phyloP scores from a whole-genome alignment of 2,113 vertebrate genomes.

The Danionella cerebrum region DNA sequence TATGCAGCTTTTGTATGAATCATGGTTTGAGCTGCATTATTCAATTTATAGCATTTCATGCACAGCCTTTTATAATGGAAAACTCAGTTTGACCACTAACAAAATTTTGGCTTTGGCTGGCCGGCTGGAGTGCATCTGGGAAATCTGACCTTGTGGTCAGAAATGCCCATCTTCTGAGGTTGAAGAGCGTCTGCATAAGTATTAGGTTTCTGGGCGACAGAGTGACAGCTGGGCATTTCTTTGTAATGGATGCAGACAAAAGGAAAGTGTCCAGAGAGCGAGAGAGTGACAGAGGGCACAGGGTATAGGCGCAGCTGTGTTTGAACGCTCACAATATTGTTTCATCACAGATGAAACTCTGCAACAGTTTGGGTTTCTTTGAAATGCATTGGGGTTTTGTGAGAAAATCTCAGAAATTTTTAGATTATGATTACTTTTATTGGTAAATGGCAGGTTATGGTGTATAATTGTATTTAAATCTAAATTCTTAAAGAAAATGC shows the following conservation, averaged over 20 bases:
- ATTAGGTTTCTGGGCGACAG: slow-evolving; percentile 66
- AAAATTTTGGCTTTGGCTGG: neutral
- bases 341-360: neutral
- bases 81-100: neutral
- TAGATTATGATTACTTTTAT: no score
- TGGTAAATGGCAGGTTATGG: no score
- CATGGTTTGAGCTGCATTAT: neutral
- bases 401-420: no score
- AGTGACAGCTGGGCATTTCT: slow-evolving; percentile 67
- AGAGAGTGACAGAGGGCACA: neutral
- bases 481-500: no score
- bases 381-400: neutral
- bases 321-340: slow-evolving; percentile 57
- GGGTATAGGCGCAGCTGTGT: slow-evolving; percentile 56
- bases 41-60: slow-evolving; percentile 8
- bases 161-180: slow-evolving; percentile 31
- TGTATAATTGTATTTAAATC: no score
- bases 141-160: slow-evolving; percentile 31
- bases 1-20: neutral
- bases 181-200: slow-evolving; percentile 54
- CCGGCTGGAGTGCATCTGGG: neutral
- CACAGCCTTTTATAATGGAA: neutral
- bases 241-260: slow-evolving; percentile 52
- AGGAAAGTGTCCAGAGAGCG: slow-evolving; percentile 39
- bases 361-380: neutral